These are phyloP conservation scores for Flexamia atlantica DNA, from an alignment of 2,888 invertebrate species.

Conservation along the genomic window DNA sequence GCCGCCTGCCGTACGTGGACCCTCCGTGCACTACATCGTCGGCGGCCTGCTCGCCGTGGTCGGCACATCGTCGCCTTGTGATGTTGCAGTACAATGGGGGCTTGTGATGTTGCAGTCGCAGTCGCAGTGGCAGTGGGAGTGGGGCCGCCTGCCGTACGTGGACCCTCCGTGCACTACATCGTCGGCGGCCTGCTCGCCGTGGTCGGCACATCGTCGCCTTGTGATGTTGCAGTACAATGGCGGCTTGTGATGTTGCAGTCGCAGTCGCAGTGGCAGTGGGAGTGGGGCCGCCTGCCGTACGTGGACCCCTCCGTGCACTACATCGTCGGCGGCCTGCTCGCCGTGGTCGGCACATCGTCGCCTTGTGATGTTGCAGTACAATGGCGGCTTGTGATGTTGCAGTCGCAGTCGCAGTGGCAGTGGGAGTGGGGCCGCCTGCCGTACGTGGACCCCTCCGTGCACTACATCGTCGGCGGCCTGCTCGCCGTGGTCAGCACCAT, in stretches of 20 bases:
- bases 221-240: not conserved
- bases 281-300: constrained; percentile 47
- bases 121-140: constrained; percentile 33
- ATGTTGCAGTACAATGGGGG: too few species aligned
- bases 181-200: constrained; percentile 70
- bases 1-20: constrained; percentile 53
- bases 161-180: constrained; percentile 69
- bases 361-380: too few species aligned
- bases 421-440: constrained; percentile 52
- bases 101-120: not conserved
- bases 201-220: constrained; percentile 71
- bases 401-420: not conserved
- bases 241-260: not conserved
- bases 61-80: constrained; percentile 54
- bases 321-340: constrained; percentile 70
- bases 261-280: not conserved
- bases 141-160: constrained; percentile 50
- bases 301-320: constrained; percentile 69
- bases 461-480: constrained; percentile 70
- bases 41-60: constrained; percentile 71
- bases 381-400: not conserved
- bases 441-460: constrained; percentile 66
- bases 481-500: constrained; percentile 69
- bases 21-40: constrained; percentile 69
- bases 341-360: constrained; percentile 65